Evolutionary conservation across 23 tunicate species (phyloP), one percentile per base, ranked within the genome.

Genomic region (Diplosoma virens): DNA sequence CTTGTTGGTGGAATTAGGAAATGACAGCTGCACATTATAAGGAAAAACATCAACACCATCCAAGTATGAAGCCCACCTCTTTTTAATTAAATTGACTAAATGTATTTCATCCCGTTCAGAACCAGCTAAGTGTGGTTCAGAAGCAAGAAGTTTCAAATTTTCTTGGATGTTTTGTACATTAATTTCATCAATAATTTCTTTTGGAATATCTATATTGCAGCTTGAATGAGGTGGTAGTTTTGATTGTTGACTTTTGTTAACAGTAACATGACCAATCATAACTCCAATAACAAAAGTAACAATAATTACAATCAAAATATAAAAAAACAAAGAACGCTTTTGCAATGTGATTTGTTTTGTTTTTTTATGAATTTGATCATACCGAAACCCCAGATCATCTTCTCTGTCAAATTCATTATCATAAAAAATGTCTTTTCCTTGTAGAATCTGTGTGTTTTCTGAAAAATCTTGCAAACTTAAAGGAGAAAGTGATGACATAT

Each of bases 71-170:
- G 48, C 58, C 81, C 81, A 92, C 35, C 73, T 76, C 7, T 82
- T 35, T 11, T 59, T 52, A 7, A 92, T 66, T 16, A 52, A 67
- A 59, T 85, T 75, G 6, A 76, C 87, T 3, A 92, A 52, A 23
- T 60, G 60, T 5, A 73, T 77, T 63, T 92, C 91, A 31, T 89
- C 80, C 71, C 76, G 86, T 0, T 23, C 48, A 22, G 87, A 75
- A 35, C 97, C 97, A 35, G 97, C 97, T 18, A 84, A 0, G 47
- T 92, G 97, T 18, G 87, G 79, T 56, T 85, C 69, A 2, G 55
- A 25, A 20, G 97, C 76, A 24, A 92, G 34, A 1, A 35, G 11
- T 54, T 75, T 64, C 28, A 87, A 67, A 64, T 82, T 82, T 23
- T 76, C 34, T 68, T 60, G 30, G 18, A 88, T 82, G 52, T 88